Evolutionary conservation across 2,797 vertebrate species (phyloP).

Genomic region (Acomys russatus): DNA sequence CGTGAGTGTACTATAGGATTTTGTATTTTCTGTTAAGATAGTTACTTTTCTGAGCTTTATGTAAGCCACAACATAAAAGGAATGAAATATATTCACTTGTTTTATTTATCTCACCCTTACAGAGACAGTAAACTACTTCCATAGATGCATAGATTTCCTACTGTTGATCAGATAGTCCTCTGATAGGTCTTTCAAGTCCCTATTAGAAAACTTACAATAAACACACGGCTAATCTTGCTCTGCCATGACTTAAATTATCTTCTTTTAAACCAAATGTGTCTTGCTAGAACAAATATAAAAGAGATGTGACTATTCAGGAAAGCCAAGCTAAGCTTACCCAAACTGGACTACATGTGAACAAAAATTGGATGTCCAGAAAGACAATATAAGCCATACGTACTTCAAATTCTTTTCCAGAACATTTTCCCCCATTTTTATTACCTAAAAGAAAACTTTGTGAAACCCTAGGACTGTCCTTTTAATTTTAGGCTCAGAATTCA

Average conservation of each 20-base stretch:
- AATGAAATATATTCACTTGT: neutral
- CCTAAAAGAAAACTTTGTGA: neutral
- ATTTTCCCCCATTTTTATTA: neutral
- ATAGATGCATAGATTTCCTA: slow-evolving; percentile 30
- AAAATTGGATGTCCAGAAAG: slow-evolving; percentile 11
- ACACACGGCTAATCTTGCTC: slow-evolving; percentile 1
- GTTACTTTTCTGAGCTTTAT: slow-evolving; percentile 57
- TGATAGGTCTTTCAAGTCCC: slow-evolving; percentile 4
- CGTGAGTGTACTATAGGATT: neutral
- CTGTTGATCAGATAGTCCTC: slow-evolving; percentile 40
- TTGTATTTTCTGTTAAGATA: slow-evolving; percentile 16
- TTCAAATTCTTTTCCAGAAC: slow-evolving; percentile 57
- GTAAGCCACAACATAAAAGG: slow-evolving; percentile 17
- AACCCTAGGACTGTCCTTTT: neutral
- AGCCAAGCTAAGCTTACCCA: neutral
- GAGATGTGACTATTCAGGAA: slow-evolving; percentile 30
- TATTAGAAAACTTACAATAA: slow-evolving; percentile 38
- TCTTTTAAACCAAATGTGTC: slow-evolving; percentile 33
- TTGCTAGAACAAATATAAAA: slow-evolving; percentile 45
- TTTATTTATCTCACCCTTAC: slow-evolving; percentile 44
- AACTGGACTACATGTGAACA: neutral
- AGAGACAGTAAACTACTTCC: slow-evolving; percentile 55
- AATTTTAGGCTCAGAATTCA: slow-evolving; percentile 51
- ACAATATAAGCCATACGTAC: slow-evolving; percentile 9
- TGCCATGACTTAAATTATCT: slow-evolving; percentile 27